Percentiles rank a stretch among this genome's conserved stretches.
Conservation (phyloP, 37 sponge, comb jelly and placozoan species). For the Haliclona indistincta region DNA sequence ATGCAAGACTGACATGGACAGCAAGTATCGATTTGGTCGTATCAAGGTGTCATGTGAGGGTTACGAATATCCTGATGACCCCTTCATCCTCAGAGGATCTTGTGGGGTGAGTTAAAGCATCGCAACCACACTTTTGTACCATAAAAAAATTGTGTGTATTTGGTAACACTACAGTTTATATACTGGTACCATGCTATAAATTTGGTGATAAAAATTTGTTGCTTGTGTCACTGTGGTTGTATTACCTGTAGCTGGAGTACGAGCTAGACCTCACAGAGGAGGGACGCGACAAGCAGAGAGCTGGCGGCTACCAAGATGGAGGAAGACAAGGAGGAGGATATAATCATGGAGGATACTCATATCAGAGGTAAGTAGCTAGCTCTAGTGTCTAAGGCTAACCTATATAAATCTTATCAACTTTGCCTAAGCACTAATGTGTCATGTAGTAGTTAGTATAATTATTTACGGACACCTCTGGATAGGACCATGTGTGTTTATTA, state of each 20-base stretch:
- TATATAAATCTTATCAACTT: too few species aligned
- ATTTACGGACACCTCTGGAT: too few species aligned
- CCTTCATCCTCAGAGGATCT: slow-evolving; percentile 84
- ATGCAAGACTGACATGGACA: slow-evolving; percentile 84
- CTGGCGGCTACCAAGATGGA: neutral
- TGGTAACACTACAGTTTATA: too few species aligned
- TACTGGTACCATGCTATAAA: too few species aligned
- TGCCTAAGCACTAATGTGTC: too few species aligned
- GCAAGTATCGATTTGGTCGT: slow-evolving; percentile 69
- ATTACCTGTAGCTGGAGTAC: slow-evolving; percentile 62
- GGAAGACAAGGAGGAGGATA: too few species aligned
- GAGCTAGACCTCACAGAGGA: slow-evolving; percentile 64
- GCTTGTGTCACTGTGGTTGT: neutral
- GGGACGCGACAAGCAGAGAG: slow-evolving; percentile 16
- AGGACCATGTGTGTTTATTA: too few species aligned
- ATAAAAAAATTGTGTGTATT: neutral
- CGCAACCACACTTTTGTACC: too few species aligned
- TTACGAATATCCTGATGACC: slow-evolving; percentile 84
- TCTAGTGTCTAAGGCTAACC: neutral
- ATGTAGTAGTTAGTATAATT: too few species aligned
- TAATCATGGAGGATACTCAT: too few species aligned
- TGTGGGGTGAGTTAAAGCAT: slow-evolving; percentile 71
- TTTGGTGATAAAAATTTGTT: too few species aligned
- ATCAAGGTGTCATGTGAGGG: slow-evolving; percentile 87
- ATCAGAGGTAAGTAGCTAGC: too few species aligned